These are phyloP conservation scores for Zonitis immaculata DNA, from an alignment of 2,888 invertebrate species.

Conservation along the genomic window DNA sequence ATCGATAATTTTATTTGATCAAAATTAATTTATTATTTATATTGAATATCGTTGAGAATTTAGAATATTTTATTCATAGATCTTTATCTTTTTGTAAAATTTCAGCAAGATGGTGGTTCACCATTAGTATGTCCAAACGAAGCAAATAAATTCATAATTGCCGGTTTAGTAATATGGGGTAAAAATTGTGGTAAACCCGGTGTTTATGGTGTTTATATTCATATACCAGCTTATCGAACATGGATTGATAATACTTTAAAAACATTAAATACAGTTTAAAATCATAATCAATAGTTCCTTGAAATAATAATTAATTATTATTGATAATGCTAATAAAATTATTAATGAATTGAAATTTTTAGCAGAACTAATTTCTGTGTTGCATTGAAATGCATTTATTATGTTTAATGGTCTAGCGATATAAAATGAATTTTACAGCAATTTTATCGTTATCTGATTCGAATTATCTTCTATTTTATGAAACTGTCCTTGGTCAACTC, in stretches of 20 bases:
- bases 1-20: too few species aligned
- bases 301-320: neutral
- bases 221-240: conserved; percentile 56
- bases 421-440: neutral
- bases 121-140: conserved; percentile 57
- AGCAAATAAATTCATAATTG: conserved; percentile 54
- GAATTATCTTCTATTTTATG: too few species aligned
- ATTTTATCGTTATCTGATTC: neutral
- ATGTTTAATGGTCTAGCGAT: neutral
- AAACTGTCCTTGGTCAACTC: too few species aligned
- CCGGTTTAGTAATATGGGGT: conserved; percentile 70
- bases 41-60: too few species aligned
- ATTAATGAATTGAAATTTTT: neutral
- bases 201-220: conserved; percentile 75
- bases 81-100: too few species aligned
- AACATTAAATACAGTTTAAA: conserved; percentile 1
- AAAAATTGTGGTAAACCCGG: conserved; percentile 66
- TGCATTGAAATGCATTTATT: neutral
- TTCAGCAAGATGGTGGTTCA: conserved; percentile 70
- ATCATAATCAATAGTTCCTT: too few species aligned
- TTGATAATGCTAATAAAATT: too few species aligned
- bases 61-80: too few species aligned
- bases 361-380: neutral
- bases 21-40: too few species aligned
- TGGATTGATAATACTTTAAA: conserved; percentile 25